Evolutionary conservation across 1,140 invertebrate genomes (phyloP).

Genomic region (Galleria mellonella): DNA sequence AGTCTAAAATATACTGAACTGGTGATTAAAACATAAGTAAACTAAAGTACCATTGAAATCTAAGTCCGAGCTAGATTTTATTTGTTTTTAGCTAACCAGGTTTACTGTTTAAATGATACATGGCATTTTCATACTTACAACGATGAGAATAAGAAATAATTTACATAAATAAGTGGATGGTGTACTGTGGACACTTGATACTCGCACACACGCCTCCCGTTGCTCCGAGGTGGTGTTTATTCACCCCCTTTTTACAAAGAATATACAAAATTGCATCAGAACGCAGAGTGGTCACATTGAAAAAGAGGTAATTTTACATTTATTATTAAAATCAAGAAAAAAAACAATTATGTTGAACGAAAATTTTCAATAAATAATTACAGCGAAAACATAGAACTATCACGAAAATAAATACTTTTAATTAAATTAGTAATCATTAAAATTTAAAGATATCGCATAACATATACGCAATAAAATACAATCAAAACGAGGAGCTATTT

Average conservation of each 20-base stretch:
- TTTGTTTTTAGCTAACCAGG: constrained; percentile 6
- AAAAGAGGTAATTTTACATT: no score
- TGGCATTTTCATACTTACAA: constrained; percentile 17
- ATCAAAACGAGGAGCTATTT: no score
- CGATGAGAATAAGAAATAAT: constrained; percentile 3
- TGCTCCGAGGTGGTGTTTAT: constrained; percentile 39
- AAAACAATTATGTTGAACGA: no score
- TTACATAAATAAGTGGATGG: constrained; percentile 5
- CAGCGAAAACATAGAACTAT: no score
- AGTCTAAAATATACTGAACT: no score
- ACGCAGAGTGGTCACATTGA: background rate
- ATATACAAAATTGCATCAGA: constrained; percentile 3
- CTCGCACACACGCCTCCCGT: constrained; percentile 40
- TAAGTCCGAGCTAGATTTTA: constrained; percentile 39
- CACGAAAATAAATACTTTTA: no score
- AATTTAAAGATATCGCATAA: no score
- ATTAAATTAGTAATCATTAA: no score
- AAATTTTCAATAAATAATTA: no score
- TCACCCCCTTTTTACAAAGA: constrained; percentile 39
- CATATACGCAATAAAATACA: no score
- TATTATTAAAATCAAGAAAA: no score
- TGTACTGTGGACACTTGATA: constrained; percentile 25
- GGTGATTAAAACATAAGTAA: no score
- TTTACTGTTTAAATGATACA: background rate
- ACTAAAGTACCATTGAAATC: constrained; percentile 13